A percentile compares a stretch with the other conserved stretches of the same genome.
phyloP scores from a whole-genome alignment of 1,140 invertebrate genomes.

The Caenorhabditis tropicalis region DNA sequence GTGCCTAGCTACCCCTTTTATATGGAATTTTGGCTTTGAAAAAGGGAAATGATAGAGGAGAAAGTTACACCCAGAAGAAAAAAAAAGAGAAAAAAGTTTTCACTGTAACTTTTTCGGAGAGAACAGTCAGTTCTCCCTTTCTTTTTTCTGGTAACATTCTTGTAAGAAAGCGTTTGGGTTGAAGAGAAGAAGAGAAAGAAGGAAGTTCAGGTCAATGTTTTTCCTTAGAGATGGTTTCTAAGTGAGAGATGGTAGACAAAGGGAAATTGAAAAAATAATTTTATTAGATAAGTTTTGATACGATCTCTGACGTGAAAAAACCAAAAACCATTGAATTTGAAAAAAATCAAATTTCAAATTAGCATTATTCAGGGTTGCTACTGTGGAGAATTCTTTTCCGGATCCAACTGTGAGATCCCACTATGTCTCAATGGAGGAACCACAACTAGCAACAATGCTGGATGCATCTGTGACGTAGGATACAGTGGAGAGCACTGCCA shows the following conservation, averaged over 20 bases:
- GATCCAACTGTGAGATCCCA: slow-evolving; percentile 36
- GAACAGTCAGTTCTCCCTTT: too few relatives aligned
- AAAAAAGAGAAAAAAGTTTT: neutral
- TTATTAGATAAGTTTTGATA: too few relatives aligned
- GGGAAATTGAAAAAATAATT: neutral
- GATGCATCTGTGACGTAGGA: slow-evolving; percentile 48
- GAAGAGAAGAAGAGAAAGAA: neutral
- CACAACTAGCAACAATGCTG: neutral
- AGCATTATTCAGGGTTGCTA: slow-evolving; percentile 50
- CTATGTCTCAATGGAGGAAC: slow-evolving; percentile 52
- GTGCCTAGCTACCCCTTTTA: neutral
- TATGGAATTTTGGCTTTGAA: neutral
- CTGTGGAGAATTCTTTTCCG: slow-evolving; percentile 49
- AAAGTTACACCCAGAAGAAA: neutral
- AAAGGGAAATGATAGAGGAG: neutral
- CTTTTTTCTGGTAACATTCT: slow-evolving; percentile 7
- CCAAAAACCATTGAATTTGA: too few relatives aligned
- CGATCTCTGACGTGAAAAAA: too few relatives aligned
- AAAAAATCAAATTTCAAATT: too few relatives aligned
- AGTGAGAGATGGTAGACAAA: too few relatives aligned
- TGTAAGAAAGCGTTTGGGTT: neutral
- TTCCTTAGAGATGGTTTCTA: neutral
- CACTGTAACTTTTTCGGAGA: neutral
- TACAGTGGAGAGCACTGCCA: slow-evolving; percentile 48
- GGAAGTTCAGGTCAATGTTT: neutral